Evolutionary conservation across 2,888 invertebrate species (phyloP).

Genomic region (Himalopsyche tibetana): DNA sequence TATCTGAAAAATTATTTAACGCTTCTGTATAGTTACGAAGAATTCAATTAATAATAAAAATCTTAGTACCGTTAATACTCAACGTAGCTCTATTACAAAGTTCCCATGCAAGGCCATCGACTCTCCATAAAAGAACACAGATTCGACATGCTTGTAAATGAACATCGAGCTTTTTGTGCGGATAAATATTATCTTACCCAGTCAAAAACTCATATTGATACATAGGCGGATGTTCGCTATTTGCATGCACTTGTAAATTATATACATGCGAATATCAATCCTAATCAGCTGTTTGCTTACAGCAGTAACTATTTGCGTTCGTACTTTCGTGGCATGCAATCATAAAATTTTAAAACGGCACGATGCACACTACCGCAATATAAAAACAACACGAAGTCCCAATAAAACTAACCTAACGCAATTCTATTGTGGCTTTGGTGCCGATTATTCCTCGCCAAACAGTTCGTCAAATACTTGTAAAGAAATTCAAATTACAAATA

Average conservation of each 20-base stretch:
- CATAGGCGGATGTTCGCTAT: background rate
- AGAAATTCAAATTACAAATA: no score
- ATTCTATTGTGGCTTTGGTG: slow-evolving; percentile 41
- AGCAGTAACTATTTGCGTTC: slow-evolving; percentile 24
- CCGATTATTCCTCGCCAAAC: background rate
- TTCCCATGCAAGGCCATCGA: background rate
- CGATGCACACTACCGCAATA: slow-evolving; percentile 52
- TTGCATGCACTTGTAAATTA: background rate
- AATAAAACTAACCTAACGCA: slow-evolving; percentile 63
- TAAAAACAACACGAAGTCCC: slow-evolving; percentile 48
- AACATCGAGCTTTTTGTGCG: background rate
- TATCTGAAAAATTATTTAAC: background rate
- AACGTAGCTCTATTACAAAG: background rate
- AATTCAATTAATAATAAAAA: slow-evolving; percentile 1
- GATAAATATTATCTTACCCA: background rate
- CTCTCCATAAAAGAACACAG: slow-evolving; percentile 2
- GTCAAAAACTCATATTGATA: background rate
- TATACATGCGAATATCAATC: slow-evolving; percentile 43
- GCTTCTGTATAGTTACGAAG: background rate
- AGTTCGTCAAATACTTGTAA: background rate
- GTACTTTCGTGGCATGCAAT: slow-evolving; percentile 45
- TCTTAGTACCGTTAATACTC: background rate
- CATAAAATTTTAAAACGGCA: slow-evolving; percentile 60
- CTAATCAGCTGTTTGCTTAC: slow-evolving; percentile 61
- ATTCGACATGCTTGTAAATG: background rate